These are phyloP conservation scores for Dipus sagitta DNA, from an alignment of 2,797 vertebrate species.

Conservation along the genomic window DNA sequence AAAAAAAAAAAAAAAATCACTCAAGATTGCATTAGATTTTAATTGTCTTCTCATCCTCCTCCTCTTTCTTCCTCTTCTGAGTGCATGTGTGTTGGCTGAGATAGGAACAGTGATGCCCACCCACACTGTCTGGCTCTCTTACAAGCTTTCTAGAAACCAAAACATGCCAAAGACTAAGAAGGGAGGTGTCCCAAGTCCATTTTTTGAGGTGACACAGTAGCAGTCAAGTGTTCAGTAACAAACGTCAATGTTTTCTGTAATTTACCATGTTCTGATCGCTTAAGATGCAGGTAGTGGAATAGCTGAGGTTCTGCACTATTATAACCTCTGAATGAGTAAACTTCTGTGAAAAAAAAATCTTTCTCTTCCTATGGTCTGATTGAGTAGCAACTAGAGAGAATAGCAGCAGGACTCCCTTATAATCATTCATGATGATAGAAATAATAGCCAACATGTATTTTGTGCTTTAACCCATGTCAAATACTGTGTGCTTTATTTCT, in stretches of 20 bases:
- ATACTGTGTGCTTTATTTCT: neutral
- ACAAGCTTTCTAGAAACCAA: constrained; percentile 25
- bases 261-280: neutral
- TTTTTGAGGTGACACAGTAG: neutral
- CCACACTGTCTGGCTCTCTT: neutral
- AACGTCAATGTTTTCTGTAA: neutral
- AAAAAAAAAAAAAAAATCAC: neutral
- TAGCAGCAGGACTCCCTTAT: neutral
- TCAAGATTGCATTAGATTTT: neutral
- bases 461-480: neutral
- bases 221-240: constrained; percentile 4
- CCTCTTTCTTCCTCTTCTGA: neutral
- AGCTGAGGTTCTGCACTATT: neutral
- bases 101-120: neutral
- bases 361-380: neutral
- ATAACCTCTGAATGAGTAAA: neutral
- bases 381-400: constrained; percentile 22
- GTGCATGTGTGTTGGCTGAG: neutral
- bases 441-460: constrained; percentile 23
- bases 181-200: neutral
- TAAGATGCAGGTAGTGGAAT: constrained; percentile 43
- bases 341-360: neutral
- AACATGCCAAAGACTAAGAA: constrained; percentile 34
- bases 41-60: constrained; percentile 9
- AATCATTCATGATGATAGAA: constrained; percentile 43